Evolutionary conservation across 2,797 vertebrate genomes (phyloP).

Genomic region (Enteromius treurensis): DNA sequence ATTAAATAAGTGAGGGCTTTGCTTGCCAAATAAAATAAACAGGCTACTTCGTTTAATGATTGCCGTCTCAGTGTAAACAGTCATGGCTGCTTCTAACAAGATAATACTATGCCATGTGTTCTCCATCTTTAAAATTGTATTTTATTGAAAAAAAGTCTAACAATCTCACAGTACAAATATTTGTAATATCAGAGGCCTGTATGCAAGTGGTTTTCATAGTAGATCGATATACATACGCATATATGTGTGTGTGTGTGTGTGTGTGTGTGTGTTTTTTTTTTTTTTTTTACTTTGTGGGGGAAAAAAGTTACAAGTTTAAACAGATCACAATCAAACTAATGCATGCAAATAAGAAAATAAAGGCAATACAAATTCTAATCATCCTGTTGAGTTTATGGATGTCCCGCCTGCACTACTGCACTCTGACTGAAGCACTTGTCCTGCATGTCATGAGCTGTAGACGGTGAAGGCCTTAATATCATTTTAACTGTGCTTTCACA

Average conservation of each 20-base stretch:
- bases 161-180: neutral
- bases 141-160: neutral
- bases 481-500: neutral
- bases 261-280: neutral
- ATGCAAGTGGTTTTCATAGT: neutral
- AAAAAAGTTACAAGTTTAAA: neutral
- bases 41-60: slow-evolving; percentile 20
- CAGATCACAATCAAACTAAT: neutral
- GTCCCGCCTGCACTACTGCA: neutral
- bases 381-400: neutral
- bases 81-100: neutral
- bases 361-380: too few species aligned
- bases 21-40: slow-evolving; percentile 42
- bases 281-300: too few species aligned
- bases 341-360: neutral
- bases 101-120: neutral
- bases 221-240: too few species aligned
- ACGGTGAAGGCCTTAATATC: neutral
- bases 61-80: slow-evolving; percentile 14
- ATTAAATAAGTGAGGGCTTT: slow-evolving; percentile 30
- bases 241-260: too few species aligned
- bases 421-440: slow-evolving; percentile 4
- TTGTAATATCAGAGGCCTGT: neutral
- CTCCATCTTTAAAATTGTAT: neutral
- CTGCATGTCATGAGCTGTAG: neutral